Base-by-base conservation (phyloP, 1,140 invertebrate species). In the Scaptomyza pallida region DNA sequence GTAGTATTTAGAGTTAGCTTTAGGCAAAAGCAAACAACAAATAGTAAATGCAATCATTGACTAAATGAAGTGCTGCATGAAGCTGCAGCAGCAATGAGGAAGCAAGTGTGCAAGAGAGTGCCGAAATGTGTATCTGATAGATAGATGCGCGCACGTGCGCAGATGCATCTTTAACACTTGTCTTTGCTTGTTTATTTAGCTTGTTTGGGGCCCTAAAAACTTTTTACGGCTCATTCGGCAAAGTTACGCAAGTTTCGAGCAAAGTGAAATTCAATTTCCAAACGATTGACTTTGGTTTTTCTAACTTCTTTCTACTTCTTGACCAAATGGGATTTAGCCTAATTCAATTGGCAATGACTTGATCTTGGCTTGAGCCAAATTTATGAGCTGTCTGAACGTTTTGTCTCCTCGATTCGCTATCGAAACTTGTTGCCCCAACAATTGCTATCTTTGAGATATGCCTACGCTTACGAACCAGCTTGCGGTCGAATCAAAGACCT, bases 341-440 rank as follows among this genome's bases (percentile, higher is more conserved):
- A 67, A 85, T 76, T 86, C 81, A 85, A 85, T 80, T 80, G 80
- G 64, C 64, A 47, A 37, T n/a, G n/a, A n/a, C n/a, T n/a, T n/a
- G n/a, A n/a, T n/a, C n/a, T 21, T 26, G 61, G 60, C 52, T 21
- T 50, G 60, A 67, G 69, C 64, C 64, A 26, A 52, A 85, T 85
- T 85, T 85, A 86, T 85, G 81, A 68, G 55, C 71, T 62, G 60
- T 17, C 23, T 59, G 16, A 78, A 50, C 16, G 57, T 54, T 40
- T 50, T 51, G 30, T 15, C 5, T 61, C 16, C 56, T 67, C 44
- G 13, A 33, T 43, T 35, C 17, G 16, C 19, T 68, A 78, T 64
- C 33, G 21, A 56, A 67, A 88, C 82, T 88, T 82, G 78, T 88
- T 88, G 82, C 76, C 62, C 69, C 8, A 8, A 8, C 21, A 52